Percentiles rank a stretch among this genome's conserved stretches.
Conservation (phyloP, 2,888 invertebrate genomes). For the Lepetodrilus schrolli region DNA sequence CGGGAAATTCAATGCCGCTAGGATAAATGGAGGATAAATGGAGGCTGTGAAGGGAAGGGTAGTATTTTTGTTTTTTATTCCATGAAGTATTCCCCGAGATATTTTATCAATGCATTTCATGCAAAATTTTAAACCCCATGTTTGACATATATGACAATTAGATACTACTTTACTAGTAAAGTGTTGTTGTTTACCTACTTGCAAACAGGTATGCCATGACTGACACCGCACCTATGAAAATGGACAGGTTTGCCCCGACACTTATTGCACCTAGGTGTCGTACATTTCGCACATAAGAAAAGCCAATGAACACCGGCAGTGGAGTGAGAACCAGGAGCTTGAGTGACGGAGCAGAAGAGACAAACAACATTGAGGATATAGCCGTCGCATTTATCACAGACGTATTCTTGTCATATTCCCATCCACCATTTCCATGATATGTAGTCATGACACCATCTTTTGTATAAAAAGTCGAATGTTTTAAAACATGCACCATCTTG, state of each 20-base stretch:
- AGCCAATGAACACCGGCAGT: constrained; percentile 65
- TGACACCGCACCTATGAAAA: constrained; percentile 64
- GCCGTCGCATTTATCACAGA: background rate
- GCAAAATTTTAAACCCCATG: too few species aligned
- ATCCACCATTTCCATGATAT: background rate
- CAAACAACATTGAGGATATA: background rate
- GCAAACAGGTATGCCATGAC: constrained; percentile 58
- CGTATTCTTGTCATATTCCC: background rate
- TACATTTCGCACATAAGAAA: constrained; percentile 65
- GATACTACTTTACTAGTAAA: too few species aligned
- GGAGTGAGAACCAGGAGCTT: constrained; percentile 64
- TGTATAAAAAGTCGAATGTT: too few species aligned
- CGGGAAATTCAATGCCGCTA: too few species aligned
- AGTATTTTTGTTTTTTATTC: too few species aligned
- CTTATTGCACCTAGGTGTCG: constrained; percentile 69
- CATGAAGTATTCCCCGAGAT: too few species aligned
- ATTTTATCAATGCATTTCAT: too few species aligned
- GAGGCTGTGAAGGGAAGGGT: too few species aligned
- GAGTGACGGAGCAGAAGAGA: constrained; percentile 57
- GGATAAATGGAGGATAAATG: too few species aligned
- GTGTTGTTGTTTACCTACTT: constrained; percentile 54
- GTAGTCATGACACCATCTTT: too few species aligned
- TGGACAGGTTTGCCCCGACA: constrained; percentile 65
- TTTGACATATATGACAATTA: too few species aligned
- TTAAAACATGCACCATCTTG: too few species aligned